Evolutionary conservation across 2,797 vertebrate species (phyloP), one percentile per base, ranked within the genome.

Genomic region (Cyclura pinguis): DNA sequence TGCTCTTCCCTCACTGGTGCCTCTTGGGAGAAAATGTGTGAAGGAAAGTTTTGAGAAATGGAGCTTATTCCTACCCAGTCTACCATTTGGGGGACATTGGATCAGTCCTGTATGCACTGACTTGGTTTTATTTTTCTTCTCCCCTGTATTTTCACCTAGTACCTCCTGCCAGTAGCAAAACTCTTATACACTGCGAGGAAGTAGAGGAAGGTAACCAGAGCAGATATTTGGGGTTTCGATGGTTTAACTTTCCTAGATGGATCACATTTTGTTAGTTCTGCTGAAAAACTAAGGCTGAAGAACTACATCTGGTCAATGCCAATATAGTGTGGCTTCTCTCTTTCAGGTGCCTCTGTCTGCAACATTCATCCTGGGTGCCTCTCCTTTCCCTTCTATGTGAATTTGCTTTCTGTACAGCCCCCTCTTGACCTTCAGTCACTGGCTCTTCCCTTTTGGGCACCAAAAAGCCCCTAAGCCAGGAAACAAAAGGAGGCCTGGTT

Each of bases 21-120:
- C 82, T 85, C 78, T 85, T 0, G 81, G 76, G 87, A 87, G 38
- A 90, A 87, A 94, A 94, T 50, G 86, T 24, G 90, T 93, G 95
- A 92, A 94, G 93, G 94, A 93, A 90, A 69, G 67, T 69, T 69
- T 69, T 69, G 13, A 50, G 24, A 94, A 62, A n/a, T 92, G 92
- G 80, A 84, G 89, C n/a, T 69, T 24, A 73, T 59, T 89, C 92
- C 94, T 87, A 47, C 7, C 0, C 9, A 2, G 7, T 4, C 55
- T 35, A 42, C 29, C 22, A 64, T 91, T 72, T 87, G n/a, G 85
- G 92, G 88, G 91, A 91, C 52, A 88, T 88, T 84, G 52, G 85
- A 91, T 84, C 92, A 6, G 94, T 73, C 91, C 92, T 87, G 1
- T 93, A 91, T 62, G 91, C 95, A 94, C 94, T 95, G 94, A 93